Percentiles rank a stretch among this genome's conserved stretches.
Conservation (phyloP, 2,113 vertebrate species). For the Festucalex cinctus region DNA sequence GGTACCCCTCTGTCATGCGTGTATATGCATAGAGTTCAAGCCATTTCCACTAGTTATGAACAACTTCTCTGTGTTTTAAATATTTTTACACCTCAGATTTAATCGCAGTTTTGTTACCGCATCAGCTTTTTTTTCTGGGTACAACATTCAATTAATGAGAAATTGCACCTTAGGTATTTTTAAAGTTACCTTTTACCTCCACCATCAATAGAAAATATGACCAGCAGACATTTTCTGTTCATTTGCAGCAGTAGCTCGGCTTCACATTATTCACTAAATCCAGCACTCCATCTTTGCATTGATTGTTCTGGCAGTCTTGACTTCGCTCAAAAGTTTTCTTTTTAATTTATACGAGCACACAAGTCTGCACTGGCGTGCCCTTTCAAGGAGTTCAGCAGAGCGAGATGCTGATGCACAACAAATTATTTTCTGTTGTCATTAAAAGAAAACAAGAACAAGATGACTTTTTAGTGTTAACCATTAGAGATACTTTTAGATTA, state of each 20-base stretch:
- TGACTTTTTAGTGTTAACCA: background rate
- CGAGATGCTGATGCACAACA: background rate
- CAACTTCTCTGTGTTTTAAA: no score
- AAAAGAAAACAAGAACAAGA: background rate
- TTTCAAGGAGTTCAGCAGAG: background rate
- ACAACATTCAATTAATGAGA: background rate
- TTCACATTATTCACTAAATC: background rate
- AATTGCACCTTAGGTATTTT: background rate
- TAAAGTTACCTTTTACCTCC: background rate
- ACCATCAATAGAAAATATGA: conserved; percentile 1
- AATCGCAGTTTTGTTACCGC: background rate
- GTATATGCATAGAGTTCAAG: no score
- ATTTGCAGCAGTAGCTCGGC: background rate
- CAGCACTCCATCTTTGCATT: conserved; percentile 3
- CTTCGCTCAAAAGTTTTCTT: conserved; percentile 6
- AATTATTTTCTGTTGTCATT: background rate
- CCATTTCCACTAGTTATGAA: no score
- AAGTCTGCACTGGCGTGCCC: background rate
- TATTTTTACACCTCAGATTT: background rate
- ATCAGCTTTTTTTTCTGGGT: background rate
- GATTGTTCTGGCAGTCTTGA: conserved; percentile 3
- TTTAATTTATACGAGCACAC: background rate
- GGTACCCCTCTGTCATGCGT: no score
- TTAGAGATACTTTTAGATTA: background rate
- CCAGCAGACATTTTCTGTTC: background rate